Conservation (phyloP, 1,140 invertebrate genomes). For the Temnothorax curvispinosus region DNA sequence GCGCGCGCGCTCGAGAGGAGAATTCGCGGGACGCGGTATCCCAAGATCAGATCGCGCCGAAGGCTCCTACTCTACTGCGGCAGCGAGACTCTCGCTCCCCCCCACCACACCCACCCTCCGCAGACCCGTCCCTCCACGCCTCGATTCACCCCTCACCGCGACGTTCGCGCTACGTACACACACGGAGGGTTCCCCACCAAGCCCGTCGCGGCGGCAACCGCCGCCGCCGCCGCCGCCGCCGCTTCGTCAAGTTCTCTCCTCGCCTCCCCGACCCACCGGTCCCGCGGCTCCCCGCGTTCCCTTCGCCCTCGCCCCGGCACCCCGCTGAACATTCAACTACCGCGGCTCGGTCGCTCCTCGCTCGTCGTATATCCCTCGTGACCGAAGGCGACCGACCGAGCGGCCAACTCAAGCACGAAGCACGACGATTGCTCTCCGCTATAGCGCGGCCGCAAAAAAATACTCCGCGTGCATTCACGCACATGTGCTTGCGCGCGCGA, state of each 20-base stretch:
- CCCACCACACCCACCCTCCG: slow-evolving; percentile 71
- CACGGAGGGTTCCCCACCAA: slow-evolving; percentile 11
- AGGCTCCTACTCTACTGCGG: slow-evolving; percentile 85
- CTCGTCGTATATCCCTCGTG: slow-evolving; percentile 42
- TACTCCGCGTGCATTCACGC: slow-evolving; percentile 77
- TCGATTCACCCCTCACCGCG: slow-evolving; percentile 14
- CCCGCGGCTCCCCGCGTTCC: not conserved
- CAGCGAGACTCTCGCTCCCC: slow-evolving; percentile 74
- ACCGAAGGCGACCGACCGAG: slow-evolving; percentile 70
- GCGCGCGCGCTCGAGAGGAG: slow-evolving; percentile 21
- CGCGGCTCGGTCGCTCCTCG: not conserved
- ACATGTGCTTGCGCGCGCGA: slow-evolving; percentile 65
- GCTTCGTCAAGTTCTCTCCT: slow-evolving; percentile 34
- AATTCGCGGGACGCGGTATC: slow-evolving; percentile 19
- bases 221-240: not conserved
- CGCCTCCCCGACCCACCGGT: not conserved
- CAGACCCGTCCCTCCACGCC: slow-evolving; percentile 54
- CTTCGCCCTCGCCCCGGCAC: not conserved
- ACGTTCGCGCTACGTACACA: not conserved
- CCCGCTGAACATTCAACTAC: not conserved
- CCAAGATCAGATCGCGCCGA: slow-evolving; percentile 76
- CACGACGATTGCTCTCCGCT: slow-evolving; percentile 34
- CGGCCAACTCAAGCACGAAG: slow-evolving; percentile 78
- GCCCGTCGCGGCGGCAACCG: slow-evolving; percentile 29
- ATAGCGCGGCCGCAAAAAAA: slow-evolving; percentile 73